Percentiles rank a stretch among this genome's conserved stretches.
phyloP scores from a whole-genome alignment of 2,888 invertebrate genomes.

The Drosophila neotestacea region DNA sequence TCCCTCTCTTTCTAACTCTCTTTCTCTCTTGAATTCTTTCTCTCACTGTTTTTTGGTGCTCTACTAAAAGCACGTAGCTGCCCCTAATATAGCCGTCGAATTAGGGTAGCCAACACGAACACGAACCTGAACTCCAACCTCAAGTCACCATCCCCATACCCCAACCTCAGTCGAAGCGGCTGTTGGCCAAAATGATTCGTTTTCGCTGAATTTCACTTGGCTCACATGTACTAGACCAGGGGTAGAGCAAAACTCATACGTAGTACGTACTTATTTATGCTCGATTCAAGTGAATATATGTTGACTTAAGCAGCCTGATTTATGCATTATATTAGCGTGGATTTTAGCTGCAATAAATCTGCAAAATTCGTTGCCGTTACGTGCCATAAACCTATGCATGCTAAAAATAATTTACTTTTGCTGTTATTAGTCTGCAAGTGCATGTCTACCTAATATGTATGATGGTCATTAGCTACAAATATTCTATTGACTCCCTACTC shows the following conservation, averaged over 20 bases:
- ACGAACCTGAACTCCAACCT: constrained; percentile 14
- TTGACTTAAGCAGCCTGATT: constrained; percentile 71
- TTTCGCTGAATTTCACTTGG: constrained; percentile 73
- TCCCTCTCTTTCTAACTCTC: constrained; percentile 20
- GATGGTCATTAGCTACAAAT: constrained; percentile 9
- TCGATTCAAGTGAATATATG: constrained; percentile 59
- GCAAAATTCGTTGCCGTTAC: constrained; percentile 52
- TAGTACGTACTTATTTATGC: constrained; percentile 57
- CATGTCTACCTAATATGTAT: constrained; percentile 18
- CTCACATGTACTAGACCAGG: constrained; percentile 28
- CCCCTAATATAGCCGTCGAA: constrained; percentile 41
- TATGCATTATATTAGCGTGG: constrained; percentile 74
- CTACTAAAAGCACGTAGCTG: constrained; percentile 34
- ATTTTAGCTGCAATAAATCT: constrained; percentile 73
- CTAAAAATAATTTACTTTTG: constrained; percentile 46
- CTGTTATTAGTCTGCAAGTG: constrained; percentile 31
- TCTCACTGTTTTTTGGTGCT: constrained; percentile 1
- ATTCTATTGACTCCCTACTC: constrained; percentile 8
- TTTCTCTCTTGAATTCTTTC: neutral
- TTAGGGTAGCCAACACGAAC: constrained; percentile 26
- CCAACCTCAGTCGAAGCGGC: constrained; percentile 14
- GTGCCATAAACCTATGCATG: constrained; percentile 54
- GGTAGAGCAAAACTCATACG: neutral
- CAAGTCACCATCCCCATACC: constrained; percentile 1
- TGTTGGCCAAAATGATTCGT: constrained; percentile 62